These are phyloP conservation scores for Cuniculus paca DNA, from an alignment of 2,797 vertebrate species.

Conservation along the genomic window DNA sequence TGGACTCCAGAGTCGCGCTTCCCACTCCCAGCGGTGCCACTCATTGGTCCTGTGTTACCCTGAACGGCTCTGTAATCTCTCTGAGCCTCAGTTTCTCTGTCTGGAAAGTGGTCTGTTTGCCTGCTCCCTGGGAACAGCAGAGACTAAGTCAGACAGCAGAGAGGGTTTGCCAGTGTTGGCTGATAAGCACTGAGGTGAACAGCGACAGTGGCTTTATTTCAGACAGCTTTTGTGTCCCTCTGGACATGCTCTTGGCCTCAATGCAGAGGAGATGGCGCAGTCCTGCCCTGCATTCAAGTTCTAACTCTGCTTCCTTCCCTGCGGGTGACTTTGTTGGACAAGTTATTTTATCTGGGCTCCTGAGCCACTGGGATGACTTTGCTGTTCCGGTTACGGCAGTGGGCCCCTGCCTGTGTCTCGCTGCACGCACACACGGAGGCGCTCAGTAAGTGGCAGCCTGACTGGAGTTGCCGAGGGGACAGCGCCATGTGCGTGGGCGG, in stretches of 20 bases:
- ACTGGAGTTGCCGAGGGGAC: not conserved
- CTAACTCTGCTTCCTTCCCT: not conserved
- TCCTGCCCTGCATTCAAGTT: not conserved
- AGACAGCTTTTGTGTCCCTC: not conserved
- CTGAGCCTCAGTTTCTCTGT: not conserved
- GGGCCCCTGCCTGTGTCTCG: accelerated
- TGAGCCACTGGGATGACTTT: not conserved
- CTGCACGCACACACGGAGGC: accelerated
- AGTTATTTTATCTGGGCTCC: not conserved
- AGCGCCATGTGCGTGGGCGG: accelerated
- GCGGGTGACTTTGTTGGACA: not conserved
- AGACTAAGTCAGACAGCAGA: not conserved
- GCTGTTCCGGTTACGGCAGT: not conserved
- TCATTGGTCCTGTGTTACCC: not conserved
- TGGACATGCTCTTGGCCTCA: accelerated
- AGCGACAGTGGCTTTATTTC: not conserved
- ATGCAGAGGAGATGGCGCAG: accelerated
- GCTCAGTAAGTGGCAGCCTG: accelerated
- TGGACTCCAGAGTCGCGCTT: not conserved
- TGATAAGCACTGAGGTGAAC: accelerated
- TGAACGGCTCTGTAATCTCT: not conserved
- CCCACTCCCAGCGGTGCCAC: accelerated
- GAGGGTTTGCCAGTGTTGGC: accelerated
- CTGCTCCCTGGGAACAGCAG: not conserved
- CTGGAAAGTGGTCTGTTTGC: not conserved